These are phyloP conservation scores for Leptinotarsa tumamoca DNA, from an alignment of 2,888 invertebrate species.

Conservation along the genomic window DNA sequence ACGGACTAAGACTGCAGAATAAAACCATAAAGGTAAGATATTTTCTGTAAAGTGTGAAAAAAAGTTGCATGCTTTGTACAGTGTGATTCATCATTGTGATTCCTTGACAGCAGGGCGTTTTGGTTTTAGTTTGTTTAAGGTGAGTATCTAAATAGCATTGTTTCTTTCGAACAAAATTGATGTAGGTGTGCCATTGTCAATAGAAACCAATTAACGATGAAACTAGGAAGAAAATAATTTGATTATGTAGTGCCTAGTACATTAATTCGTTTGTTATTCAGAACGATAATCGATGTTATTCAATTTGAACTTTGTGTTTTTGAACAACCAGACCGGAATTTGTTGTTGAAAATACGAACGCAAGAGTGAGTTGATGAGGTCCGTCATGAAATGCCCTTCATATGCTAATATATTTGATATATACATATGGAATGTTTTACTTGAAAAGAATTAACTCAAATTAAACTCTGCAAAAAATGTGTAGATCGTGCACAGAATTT, in stretches of 20 bases:
- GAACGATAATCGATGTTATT: conserved; percentile 7
- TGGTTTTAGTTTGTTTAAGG: not conserved
- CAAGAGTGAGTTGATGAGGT: too few relatives aligned
- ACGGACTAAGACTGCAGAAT: conserved; percentile 97
- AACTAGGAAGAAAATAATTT: conserved; percentile 15
- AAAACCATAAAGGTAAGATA: conserved; percentile 95
- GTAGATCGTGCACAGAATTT: too few relatives aligned
- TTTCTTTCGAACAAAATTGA: not conserved
- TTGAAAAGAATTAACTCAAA: too few relatives aligned
- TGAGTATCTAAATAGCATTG: conserved; percentile 7
- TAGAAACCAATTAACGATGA: conserved; percentile 4
- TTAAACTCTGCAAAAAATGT: too few relatives aligned
- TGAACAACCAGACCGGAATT: not conserved
- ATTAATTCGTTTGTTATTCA: conserved; percentile 15
- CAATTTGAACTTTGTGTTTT: conserved; percentile 12
- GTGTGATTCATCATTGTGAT: not conserved
- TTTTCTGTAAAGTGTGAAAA: conserved; percentile 7
- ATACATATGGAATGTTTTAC: too few relatives aligned
- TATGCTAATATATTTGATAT: too few relatives aligned
- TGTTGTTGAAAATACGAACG: too few relatives aligned
- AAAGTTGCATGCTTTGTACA: not conserved
- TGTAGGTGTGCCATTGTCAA: not conserved
- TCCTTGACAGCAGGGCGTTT: not conserved
- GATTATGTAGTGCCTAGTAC: not conserved
- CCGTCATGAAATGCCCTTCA: too few relatives aligned